Evolutionary conservation across 2,797 vertebrate genomes (phyloP), one percentile per base, ranked within the genome.

Genomic region (Urosaurus nigricauda): DNA sequence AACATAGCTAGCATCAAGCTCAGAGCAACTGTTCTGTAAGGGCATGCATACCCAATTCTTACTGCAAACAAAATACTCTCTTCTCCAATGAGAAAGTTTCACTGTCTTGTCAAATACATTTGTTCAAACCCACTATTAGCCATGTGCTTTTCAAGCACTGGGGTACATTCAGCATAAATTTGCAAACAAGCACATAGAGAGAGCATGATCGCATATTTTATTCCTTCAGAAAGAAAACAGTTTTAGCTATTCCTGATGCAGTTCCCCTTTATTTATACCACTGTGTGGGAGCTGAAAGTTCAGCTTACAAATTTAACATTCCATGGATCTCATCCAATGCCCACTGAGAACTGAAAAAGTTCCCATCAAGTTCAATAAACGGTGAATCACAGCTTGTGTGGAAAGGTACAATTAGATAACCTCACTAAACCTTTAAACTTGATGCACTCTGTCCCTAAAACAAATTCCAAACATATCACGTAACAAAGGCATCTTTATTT

Each of bases 391-490:
- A 56, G 82, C n/a, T 16, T 35, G 65, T 84, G 87, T 92, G 92
- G 70, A 84, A 91, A 91, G 60, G 89, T 65, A 77, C 83, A 87
- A 92, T 92, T 91, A 88, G 82, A 87, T 92, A 88, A 88, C 88
- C 85, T 91, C 89, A 58, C 84, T 85, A 91, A 91, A 89, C 87
- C 90, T 94, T 86, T 93, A 90, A 92, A 93, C 79, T 86, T 87
- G 89, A 92, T 83, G 88, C 65, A 88, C 85, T 88, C 47, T 68
- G 78, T 79, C 81, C 87, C 73, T 74, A 37, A 68, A 81, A 83
- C 71, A 87, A 51, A 85, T 91, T 79, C 71, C 79, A 35, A 88
- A 83, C 40, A n/a, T 26, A n/a, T 8, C 53, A 29, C 19, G 86
- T 40, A 63, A 86, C 91, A 92, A 94, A 94, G 91, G 78, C 87